Base-by-base conservation (phyloP, 2,888 invertebrate species). In the Yponomeuta sedellus region DNA sequence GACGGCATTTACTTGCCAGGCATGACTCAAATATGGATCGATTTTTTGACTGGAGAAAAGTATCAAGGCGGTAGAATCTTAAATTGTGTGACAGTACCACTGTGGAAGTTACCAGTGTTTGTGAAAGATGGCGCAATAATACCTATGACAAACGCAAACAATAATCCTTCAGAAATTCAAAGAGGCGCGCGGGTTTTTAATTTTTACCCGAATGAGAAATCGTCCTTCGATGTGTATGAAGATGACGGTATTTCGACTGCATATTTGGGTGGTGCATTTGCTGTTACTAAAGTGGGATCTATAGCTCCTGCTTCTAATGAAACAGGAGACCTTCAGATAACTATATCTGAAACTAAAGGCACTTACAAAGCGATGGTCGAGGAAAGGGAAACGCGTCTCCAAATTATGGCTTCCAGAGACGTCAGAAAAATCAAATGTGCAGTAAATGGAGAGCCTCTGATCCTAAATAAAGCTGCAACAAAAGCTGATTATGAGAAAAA, bases 91-190 rank as follows among this genome's bases (percentile, higher is more conserved):
- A 70, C 74, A 66, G 71, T 79, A 11, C 90, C 90, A 0, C 58
- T 89, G 3, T 91, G 90, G 89, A 87, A 85, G 72, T 81, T 88
- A 67, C 91, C 90, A 25, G 76, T 90, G 12, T 90, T 88, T 70
- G 69, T 91, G 4, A 86, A 77, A 79, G 86, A 84, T 65, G 90
- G 90, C 22, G 83, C 88, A 19, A 84, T 91, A 56, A 78, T 91
- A 70, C 90, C 90, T n/a, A 81, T 88, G 77, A 78, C 78, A 0
- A 82, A 84, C 69, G 75, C 83, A 10, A 88, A 89, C 71, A 90
- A 91, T 68, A 89, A 88, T 71, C 83, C 83, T 0, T 71, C 71
- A 22, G 82, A 85, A 77, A 78, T 90, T 67, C 74, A 83, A 69
- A 82, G 81, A 71, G 76, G 82, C 65, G 68, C 69, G 11, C 80